Percentiles rank a stretch among this genome's conserved stretches.
These are phyloP conservation scores for Gallinago undulata DNA, from an alignment of 2,113 vertebrate genomes.

Conservation along the genomic window DNA sequence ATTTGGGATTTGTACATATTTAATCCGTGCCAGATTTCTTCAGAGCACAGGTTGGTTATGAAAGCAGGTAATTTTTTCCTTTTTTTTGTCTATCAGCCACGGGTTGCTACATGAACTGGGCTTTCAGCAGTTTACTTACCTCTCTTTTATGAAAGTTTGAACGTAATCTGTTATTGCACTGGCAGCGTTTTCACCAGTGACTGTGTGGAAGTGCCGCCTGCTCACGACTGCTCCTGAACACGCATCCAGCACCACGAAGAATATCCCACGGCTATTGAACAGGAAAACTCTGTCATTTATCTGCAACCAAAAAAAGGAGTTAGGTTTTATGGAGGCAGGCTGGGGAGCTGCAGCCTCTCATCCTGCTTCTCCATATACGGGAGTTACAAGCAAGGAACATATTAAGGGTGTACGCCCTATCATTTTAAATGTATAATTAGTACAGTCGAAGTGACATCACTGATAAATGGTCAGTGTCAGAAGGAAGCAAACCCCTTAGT, in stretches of 20 bases:
- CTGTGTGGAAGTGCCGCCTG: conserved; percentile 34
- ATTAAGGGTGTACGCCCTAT: background rate
- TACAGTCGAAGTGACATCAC: background rate
- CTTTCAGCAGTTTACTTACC: conserved; percentile 42
- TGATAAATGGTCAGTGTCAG: background rate
- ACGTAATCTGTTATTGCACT: conserved; percentile 8
- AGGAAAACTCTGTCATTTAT: conserved; percentile 30
- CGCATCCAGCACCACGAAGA: conserved; percentile 20
- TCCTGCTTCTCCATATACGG: background rate
- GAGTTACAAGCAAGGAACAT: background rate
- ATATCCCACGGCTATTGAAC: conserved; percentile 13
- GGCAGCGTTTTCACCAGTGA: background rate
- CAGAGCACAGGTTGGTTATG: background rate
- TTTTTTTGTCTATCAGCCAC: background rate
- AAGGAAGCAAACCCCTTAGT: background rate
- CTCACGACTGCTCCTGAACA: conserved; percentile 19
- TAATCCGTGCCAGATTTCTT: background rate
- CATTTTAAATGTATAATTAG: background rate
- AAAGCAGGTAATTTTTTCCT: background rate
- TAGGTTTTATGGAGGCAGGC: background rate
- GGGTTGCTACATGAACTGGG: background rate
- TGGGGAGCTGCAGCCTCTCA: background rate
- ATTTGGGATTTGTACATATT: background rate
- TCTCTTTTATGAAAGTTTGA: conserved; percentile 47
- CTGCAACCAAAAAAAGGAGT: conserved; percentile 43